A percentile compares a stretch with the other conserved stretches of the same genome.
These are phyloP conservation scores for Ceuthmochares aereus DNA, from an alignment of 2,113 vertebrate genomes.

Conservation along the genomic window DNA sequence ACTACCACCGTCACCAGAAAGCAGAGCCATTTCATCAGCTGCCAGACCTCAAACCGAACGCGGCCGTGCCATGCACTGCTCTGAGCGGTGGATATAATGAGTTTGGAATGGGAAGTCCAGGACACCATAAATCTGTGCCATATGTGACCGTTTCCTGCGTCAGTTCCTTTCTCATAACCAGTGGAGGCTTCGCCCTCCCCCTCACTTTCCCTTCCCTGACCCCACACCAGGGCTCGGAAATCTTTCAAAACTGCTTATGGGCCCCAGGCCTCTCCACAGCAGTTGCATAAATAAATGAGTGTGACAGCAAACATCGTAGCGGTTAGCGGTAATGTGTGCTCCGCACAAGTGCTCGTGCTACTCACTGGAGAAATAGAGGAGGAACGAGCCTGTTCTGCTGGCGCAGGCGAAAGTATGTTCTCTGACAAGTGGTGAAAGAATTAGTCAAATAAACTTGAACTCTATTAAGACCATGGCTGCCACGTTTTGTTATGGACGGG, in stretches of 20 bases:
- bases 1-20: slow-evolving; percentile 39
- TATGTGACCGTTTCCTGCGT: slow-evolving; percentile 94
- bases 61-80: slow-evolving; percentile 64
- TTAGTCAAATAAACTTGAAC: slow-evolving; percentile 83
- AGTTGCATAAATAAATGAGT: slow-evolving; percentile 89
- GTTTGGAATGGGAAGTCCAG: slow-evolving; percentile 88
- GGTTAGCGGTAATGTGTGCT: slow-evolving; percentile 82
- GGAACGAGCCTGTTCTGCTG: slow-evolving; percentile 75
- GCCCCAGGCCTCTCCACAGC: slow-evolving; percentile 81
- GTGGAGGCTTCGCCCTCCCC: slow-evolving; percentile 64
- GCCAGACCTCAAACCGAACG: slow-evolving; percentile 77
- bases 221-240: slow-evolving; percentile 87
- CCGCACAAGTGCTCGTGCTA: slow-evolving; percentile 76
- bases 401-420: slow-evolving; percentile 75
- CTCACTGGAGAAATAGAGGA: slow-evolving; percentile 73
- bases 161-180: slow-evolving; percentile 90
- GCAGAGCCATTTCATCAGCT: slow-evolving; percentile 67
- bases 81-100: slow-evolving; percentile 84
- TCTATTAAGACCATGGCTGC: slow-evolving; percentile 56
- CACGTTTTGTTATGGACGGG: slow-evolving; percentile 34
- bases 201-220: slow-evolving; percentile 82
- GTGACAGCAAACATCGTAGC: slow-evolving; percentile 90
- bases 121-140: slow-evolving; percentile 92
- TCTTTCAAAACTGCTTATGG: slow-evolving; percentile 83
- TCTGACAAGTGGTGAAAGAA: slow-evolving; percentile 83